These are phyloP conservation scores for Hemithea aestivaria DNA, from an alignment of 2,888 invertebrate species.

Conservation along the genomic window DNA sequence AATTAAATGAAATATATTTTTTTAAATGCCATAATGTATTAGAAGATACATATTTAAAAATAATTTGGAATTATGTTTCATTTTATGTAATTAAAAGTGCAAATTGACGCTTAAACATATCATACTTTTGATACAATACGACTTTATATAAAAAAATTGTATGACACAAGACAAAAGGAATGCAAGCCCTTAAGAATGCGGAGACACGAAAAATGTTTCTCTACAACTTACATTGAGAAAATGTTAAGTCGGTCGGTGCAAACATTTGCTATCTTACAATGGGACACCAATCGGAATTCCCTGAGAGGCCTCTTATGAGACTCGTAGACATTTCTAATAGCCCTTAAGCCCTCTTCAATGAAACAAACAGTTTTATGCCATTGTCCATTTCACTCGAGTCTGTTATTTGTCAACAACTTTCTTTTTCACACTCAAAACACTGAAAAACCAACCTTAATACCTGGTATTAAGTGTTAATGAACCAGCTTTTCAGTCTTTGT, in stretches of 20 bases:
- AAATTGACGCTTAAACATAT: no score
- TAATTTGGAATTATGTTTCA: no score
- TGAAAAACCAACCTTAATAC: conserved; percentile 30
- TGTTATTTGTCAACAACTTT: conserved; percentile 48
- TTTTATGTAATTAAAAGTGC: no score
- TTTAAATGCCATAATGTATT: no score
- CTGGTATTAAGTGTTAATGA: conserved; percentile 10
- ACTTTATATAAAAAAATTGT: no score
- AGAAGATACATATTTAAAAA: no score
- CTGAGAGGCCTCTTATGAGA: conserved; percentile 39
- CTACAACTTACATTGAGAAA: conserved; percentile 6
- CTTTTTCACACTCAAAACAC: conserved; percentile 16
- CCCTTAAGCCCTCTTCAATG: conserved; percentile 66
- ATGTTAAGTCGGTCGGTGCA: conserved; percentile 27
- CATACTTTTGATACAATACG: no score
- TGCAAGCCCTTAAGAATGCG: no score
- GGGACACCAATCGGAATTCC: conserved; percentile 37
- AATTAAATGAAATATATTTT: no score
- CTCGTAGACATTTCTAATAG: conserved; percentile 72
- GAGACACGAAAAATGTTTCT: no score
- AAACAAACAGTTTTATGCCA: conserved; percentile 71
- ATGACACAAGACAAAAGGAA: no score
- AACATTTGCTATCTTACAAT: conserved; percentile 32
- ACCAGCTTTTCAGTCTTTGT: conserved; percentile 26
- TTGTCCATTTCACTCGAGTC: conserved; percentile 65